Percentiles rank a stretch among this genome's conserved stretches.
These are phyloP conservation scores for Drosophila niveifrons DNA, from an alignment of 2,888 invertebrate species.

Conservation along the genomic window DNA sequence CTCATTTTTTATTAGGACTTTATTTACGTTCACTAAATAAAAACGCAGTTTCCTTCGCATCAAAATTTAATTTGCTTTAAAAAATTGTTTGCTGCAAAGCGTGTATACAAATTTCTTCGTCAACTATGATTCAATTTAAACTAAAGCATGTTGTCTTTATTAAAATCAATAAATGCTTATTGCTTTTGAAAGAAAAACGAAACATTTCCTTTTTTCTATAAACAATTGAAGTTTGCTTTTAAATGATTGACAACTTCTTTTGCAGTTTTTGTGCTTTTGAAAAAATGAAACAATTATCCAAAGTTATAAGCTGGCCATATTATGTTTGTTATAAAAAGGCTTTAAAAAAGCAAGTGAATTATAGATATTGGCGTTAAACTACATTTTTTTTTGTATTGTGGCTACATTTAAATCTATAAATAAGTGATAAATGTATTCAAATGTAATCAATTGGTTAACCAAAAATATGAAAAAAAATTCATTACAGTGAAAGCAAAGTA, in stretches of 20 bases:
- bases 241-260: neutral
- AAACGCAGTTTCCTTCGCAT: neutral
- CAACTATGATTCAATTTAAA: no score
- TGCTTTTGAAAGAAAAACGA: no score
- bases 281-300: no score
- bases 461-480: neutral
- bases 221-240: no score
- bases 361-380: neutral
- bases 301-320: no score
- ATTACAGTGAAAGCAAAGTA: neutral
- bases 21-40: neutral
- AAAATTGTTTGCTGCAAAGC: no score
- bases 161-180: no score
- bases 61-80: constrained; percentile 1
- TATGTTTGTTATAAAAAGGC: neutral
- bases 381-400: neutral
- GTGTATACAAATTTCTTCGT: no score
- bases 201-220: no score
- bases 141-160: no score
- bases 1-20: neutral
- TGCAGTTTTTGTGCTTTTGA: neutral
- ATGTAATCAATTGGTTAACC: constrained; percentile 2
- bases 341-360: neutral
- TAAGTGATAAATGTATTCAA: neutral
- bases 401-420: neutral